Evolutionary conservation across 2,797 vertebrate species (phyloP), one percentile per base, ranked within the genome.

Genomic region (Scarus forsteni): DNA sequence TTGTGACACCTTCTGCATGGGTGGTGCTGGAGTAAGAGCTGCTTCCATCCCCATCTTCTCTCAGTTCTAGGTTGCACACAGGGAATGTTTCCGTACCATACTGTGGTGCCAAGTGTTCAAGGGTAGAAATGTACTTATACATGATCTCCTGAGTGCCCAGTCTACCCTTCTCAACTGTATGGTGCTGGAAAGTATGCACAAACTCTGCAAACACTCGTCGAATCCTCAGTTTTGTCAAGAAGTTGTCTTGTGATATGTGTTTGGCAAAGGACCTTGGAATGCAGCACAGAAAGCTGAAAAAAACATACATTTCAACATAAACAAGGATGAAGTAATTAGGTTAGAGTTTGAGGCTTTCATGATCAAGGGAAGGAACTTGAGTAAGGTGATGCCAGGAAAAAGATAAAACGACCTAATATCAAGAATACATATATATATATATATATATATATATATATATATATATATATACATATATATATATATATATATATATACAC

Each of bases 41-140:
- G 14, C 77, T 81, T 16, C 83, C 83, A 1, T 92, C 90, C 0
- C 92, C 93, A 1, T 94, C 94, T 0, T 89, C 39, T 5, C 82
- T 85, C 7, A 94, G 45, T 0, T 93, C 85, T 84, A 97, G 69
- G 36, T 82, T 75, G 3, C 88, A 70, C 0, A 90, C 94, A 0
- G 74, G 46, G 60, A 96, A 95, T 0, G 75, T 62, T 85, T 99
- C 97, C 0, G 79, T 66, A 0, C 97, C 97, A 0, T 96, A 98
- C 7, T 66, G 19, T 0, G 95, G 94, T 0, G 94, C 95, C 62
- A 99, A 82, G 15, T 92, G 94, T 79, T 99, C 97, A 0, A 99
- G 88, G 0, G 96, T 98, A n/a, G 95, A 94, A 77, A 99, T 78
- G 88, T 99, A 98, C 58, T 97, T 99, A 59, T 94, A 96, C 94